Evolutionary conservation across 2,113 vertebrate species (phyloP), one percentile per base, ranked within the genome.

Genomic region (Octodon degus): DNA sequence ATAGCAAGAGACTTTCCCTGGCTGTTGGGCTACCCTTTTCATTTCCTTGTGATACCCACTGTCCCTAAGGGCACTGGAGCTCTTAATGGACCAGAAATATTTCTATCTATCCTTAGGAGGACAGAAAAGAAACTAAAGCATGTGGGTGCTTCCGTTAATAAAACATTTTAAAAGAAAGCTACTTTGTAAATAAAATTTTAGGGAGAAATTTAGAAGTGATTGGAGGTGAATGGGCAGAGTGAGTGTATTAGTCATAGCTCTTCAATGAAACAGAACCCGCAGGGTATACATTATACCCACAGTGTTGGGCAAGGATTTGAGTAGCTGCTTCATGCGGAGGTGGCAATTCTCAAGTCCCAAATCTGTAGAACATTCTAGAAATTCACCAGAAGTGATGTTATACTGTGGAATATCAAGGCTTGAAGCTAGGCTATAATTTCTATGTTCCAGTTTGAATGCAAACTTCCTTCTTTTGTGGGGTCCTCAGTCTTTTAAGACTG

Each of bases 111-210:
- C 17, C 34, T 4, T 67, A 55, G 0, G 5, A 9, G 32, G 10
- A 89, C 25, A 94, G n/a, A 93, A 93, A 63, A 94, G 17, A 91
- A 93, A 30, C 40, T 24, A 67, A 86, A 25, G 19, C 12, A 30
- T 27, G 34, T 88, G 65, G 34, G 24, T 91, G 32, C 6, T 80
- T 62, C 2, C 10, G 32, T 79, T 84, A 88, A 88, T 76, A 80
- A 84, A 68, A 17, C 32, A 43, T 74, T 68, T 91, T 62, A 70
- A 19, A 92, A 91, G 70, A 80, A 86, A 92, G 14, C 65, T 95
- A 5, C 34, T 84, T 87, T 1, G 43, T 93, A 89, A 84, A 72
- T 65, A 86, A 0, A 16, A 40, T 90, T 6, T 93, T 83, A 72
- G 24, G 43, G 16, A 34, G 16, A 62, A 50, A 74, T 47, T 84